A percentile compares a stretch with the other conserved stretches of the same genome.
Conservation (phyloP, 2,888 invertebrate species). For the Rhamphomyia laevipes region DNA sequence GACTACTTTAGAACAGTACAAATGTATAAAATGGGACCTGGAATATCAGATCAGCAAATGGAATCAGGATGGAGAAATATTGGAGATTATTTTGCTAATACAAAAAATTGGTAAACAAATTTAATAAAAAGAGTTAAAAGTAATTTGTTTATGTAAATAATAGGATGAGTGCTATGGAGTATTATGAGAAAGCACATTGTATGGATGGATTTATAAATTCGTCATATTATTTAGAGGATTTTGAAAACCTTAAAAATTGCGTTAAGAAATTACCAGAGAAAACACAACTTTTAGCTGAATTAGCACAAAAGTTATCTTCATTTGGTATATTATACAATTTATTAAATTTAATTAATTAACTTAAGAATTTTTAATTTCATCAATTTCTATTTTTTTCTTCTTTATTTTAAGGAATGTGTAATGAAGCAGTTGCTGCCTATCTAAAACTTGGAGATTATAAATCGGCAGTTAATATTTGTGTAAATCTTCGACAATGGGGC, state of each 20-base stretch:
- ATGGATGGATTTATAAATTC: slow-evolving; percentile 75
- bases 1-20: slow-evolving; percentile 95
- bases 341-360: neutral
- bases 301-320: slow-evolving; percentile 69
- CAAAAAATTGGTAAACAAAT: slow-evolving; percentile 69
- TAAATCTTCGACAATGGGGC: slow-evolving; percentile 78
- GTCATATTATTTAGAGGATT: slow-evolving; percentile 85
- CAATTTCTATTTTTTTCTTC: no score
- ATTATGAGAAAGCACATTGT: slow-evolving; percentile 80
- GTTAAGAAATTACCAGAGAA: slow-evolving; percentile 68
- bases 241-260: slow-evolving; percentile 66
- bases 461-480: slow-evolving; percentile 70
- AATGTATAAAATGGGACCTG: slow-evolving; percentile 69
- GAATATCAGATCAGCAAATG: slow-evolving; percentile 63
- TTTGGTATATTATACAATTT: slow-evolving; percentile 35
- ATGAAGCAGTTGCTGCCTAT: slow-evolving; percentile 67
- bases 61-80: slow-evolving; percentile 82
- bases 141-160: neutral
- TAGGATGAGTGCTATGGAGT: slow-evolving; percentile 75
- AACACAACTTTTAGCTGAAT: slow-evolving; percentile 55
- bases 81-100: slow-evolving; percentile 83
- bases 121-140: no score
- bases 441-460: slow-evolving; percentile 66
- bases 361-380: no score
- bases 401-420: slow-evolving; percentile 42